phyloP scores from a whole-genome alignment of 2,113 vertebrate genomes.

The Puma concolor region DNA sequence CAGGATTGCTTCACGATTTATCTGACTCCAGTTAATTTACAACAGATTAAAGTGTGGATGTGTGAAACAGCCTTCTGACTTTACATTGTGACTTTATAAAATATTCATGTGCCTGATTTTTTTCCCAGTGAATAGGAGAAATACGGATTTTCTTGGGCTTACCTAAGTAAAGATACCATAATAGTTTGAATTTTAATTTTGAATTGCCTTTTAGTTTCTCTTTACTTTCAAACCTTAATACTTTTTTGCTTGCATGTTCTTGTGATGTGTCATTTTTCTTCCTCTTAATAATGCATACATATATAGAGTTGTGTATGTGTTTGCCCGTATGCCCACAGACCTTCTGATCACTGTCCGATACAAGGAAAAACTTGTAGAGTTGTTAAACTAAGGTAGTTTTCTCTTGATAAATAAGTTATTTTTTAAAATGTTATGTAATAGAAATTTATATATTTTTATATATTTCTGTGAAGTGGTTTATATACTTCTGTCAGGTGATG shows the following conservation, averaged over 20 bases:
- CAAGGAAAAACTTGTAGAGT: constrained; percentile 1
- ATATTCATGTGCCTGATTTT: constrained; percentile 11
- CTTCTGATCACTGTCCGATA: background rate
- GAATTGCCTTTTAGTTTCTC: background rate
- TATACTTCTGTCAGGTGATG: constrained; percentile 68
- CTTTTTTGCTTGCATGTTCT: constrained; percentile 52
- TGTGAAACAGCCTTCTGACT: constrained; percentile 33
- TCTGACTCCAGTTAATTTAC: constrained; percentile 43
- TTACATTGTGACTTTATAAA: constrained; percentile 22
- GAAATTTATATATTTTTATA: constrained; percentile 60
- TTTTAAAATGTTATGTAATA: background rate
- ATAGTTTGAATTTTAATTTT: constrained; percentile 36
- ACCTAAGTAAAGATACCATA: background rate
- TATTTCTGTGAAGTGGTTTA: constrained; percentile 73
- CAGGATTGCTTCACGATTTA: constrained; percentile 34
- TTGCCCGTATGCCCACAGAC: background rate
- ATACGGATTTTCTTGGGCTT: background rate
- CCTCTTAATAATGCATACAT: background rate
- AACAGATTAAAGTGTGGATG: constrained; percentile 29
- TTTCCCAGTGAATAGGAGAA: background rate
- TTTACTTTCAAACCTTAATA: constrained; percentile 29
- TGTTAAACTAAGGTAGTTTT: background rate
- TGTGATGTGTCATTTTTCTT: background rate
- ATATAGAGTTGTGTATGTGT: background rate
- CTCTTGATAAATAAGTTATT: background rate